These are phyloP conservation scores for Thunnus maccoyii DNA, from an alignment of 2,113 vertebrate genomes.

Conservation along the genomic window DNA sequence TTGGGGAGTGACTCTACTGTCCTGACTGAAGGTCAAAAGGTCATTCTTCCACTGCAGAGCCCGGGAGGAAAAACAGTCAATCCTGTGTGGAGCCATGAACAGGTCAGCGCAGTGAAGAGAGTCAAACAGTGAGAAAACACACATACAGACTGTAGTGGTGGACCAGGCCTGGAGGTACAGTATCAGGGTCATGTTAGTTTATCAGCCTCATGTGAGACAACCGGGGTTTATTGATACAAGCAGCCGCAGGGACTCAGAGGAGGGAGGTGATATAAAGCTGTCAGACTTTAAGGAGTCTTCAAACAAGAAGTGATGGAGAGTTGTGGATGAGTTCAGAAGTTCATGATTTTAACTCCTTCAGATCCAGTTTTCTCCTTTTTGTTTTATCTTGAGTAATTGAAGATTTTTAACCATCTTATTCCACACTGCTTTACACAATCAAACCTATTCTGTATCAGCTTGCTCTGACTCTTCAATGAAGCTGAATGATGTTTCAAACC, in stretches of 20 bases:
- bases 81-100: neutral
- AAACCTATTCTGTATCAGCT: neutral
- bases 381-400: neutral
- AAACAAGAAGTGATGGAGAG: neutral
- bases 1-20: neutral
- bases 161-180: neutral
- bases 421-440: no score
- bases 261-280: neutral
- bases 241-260: slow-evolving; percentile 23
- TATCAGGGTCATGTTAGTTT: slow-evolving; percentile 36
- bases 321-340: neutral
- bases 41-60: slow-evolving; percentile 1
- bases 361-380: no score
- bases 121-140: neutral
- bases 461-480: no score
- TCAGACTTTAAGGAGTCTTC: neutral
- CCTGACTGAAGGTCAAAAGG: slow-evolving; percentile 22
- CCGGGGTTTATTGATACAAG: slow-evolving; percentile 28
- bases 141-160: neutral
- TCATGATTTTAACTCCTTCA: neutral
- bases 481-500: neutral
- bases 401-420: neutral
- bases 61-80: slow-evolving; percentile 12
- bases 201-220: slow-evolving; percentile 14
- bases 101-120: neutral